Conservation (phyloP, 2,797 vertebrate species). For the Myioborus melanocephalus region DNA sequence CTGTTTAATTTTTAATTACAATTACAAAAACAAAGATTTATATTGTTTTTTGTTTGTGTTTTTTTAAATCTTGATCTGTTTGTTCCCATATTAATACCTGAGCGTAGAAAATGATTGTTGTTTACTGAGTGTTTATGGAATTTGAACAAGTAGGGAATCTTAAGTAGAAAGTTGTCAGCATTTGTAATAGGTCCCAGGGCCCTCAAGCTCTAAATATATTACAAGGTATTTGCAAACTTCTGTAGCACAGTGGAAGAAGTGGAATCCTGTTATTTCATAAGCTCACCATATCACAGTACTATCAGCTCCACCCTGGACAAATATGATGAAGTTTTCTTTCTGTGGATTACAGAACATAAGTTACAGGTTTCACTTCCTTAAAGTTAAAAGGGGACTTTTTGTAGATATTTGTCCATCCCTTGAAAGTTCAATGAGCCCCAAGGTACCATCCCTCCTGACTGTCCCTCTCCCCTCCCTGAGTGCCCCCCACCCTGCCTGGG, state of each 20-base stretch:
- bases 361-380: neutral
- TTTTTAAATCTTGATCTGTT: neutral
- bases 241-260: neutral
- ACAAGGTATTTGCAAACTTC: neutral
- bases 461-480: neutral
- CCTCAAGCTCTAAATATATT: neutral
- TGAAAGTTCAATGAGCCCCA: neutral
- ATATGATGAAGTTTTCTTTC: neutral
- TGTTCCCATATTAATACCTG: neutral
- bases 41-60: neutral
- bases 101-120: neutral
- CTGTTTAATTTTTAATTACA: neutral
- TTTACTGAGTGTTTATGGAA: neutral
- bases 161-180: neutral
- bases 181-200: neutral
- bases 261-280: neutral
- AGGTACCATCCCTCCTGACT: neutral
- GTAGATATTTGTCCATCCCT: neutral
- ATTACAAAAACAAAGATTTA: neutral
- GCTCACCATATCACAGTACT: neutral
- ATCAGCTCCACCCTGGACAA: neutral
- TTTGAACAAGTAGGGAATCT: neutral
- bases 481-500: fast-evolving
- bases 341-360: neutral
- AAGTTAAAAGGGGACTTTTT: neutral